These are phyloP conservation scores for Diplosoma virens DNA, from an alignment of 23 tunicate genomes.

Conservation along the genomic window DNA sequence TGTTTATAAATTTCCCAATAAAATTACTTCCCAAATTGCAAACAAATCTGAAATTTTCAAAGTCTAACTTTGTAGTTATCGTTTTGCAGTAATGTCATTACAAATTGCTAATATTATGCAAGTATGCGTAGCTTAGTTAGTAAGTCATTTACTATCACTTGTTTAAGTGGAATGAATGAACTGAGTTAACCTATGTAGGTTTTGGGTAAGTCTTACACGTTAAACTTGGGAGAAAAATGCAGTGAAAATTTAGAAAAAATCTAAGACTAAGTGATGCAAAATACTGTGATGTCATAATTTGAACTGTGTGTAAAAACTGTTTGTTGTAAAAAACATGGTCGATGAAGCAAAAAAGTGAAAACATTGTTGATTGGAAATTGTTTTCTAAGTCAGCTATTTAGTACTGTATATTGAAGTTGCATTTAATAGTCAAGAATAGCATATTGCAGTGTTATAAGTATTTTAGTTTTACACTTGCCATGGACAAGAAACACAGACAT, in stretches of 20 bases:
- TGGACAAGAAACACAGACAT: conserved; percentile 22
- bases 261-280: background rate
- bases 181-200: background rate
- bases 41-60: conserved; percentile 8
- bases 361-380: background rate
- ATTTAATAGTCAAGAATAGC: background rate
- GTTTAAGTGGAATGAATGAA: no score
- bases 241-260: no score
- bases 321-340: background rate
- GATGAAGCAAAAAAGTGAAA: background rate
- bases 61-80: no score
- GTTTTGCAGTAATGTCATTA: no score
- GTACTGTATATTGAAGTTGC: background rate
- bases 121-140: background rate
- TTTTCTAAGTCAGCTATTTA: background rate
- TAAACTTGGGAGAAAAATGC: background rate
- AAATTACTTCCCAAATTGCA: conserved; percentile 1
- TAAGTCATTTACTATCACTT: background rate
- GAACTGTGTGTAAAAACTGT: background rate
- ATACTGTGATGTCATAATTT: no score
- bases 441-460: background rate
- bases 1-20: conserved; percentile 18
- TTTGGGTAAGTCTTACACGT: background rate
- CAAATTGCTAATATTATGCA: no score
- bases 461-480: background rate